These are phyloP conservation scores for Perizoma affinitatum DNA, from an alignment of 2,888 invertebrate species.

Conservation along the genomic window DNA sequence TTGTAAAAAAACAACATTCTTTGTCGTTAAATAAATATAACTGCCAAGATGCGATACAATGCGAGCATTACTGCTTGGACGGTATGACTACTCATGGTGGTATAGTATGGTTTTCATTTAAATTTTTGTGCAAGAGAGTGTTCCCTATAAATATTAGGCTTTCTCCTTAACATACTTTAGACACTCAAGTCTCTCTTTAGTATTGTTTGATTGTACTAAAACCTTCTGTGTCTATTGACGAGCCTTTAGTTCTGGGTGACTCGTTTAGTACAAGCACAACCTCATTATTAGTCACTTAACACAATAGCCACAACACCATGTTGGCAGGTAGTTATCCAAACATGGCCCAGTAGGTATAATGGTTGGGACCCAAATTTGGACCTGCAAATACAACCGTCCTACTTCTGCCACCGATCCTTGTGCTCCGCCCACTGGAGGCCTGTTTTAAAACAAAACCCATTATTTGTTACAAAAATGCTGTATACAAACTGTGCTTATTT, in stretches of 20 bases:
- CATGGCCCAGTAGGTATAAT: slow-evolving; percentile 23
- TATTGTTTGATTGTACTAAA: neutral
- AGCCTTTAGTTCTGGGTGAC: neutral
- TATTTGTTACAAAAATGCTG: slow-evolving; percentile 28
- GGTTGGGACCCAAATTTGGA: slow-evolving; percentile 30
- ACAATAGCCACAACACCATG: slow-evolving; percentile 30
- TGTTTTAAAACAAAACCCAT: slow-evolving; percentile 33
- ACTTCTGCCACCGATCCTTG: slow-evolving; percentile 34
- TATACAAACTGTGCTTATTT: slow-evolving; percentile 25
- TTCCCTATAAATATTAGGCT: no score
- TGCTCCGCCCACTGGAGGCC: slow-evolving; percentile 32
- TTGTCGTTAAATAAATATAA: no score
- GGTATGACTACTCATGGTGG: no score
- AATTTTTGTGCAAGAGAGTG: no score
- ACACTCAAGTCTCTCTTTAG: no score
- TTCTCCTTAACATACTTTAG: no score
- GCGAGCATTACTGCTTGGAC: no score
- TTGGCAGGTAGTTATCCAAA: slow-evolving; percentile 25
- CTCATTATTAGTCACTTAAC: slow-evolving; percentile 35
- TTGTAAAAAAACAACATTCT: no score
- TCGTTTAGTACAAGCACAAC: slow-evolving; percentile 22
- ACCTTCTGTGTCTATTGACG: no score
- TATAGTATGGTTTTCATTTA: no score
- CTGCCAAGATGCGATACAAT: no score
- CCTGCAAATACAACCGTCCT: slow-evolving; percentile 35